Base-by-base conservation (phyloP, 2,888 invertebrate genomes). In the Megastigmus dorsalis region DNA sequence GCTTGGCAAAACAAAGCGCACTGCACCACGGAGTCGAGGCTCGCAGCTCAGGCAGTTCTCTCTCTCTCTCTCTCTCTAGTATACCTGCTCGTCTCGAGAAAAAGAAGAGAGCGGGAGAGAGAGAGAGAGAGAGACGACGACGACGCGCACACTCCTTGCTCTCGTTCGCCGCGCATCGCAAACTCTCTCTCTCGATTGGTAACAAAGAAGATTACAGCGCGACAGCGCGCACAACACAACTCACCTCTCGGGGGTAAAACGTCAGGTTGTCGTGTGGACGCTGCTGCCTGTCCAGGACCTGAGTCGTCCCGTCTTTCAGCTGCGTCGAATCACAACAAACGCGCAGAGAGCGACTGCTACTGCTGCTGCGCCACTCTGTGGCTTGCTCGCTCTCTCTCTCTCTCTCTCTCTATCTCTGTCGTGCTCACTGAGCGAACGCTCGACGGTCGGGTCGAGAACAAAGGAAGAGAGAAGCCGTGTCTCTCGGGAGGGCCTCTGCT, bases 1-100 rank as follows among this genome's bases (percentile, higher is more conserved):
- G 85, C 82, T 85, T 80, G 80, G 80, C 83, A 84, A 85, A 85
- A 85, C 83, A 85, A 85, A 84, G 81, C 81, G 80, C 75, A 76
- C 80, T 65, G 10, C 3, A 48, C 10, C n/a, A 23, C 28, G 28
- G 7, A 41, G 41, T n/a, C n/a, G n/a, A n/a, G n/a, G 41, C 26
- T 59, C 26, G 41, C 41, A n/a, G 23, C 30, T n/a, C 15, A 3
- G 10, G 30, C 36, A 6, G 15, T 7, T 13, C 23, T 36, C 36
- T 18, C 7, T 54, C 33, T 33, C 33, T 33, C 9, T 30, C 33
- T 33, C 18, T 18, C 4, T 54, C 28, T 10, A 20, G 10, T 23
- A 48, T 23, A 5, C n/a, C n/a, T n/a, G n/a, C n/a, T n/a, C n/a
- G n/a, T n/a, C n/a, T n/a, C n/a, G n/a, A n/a, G n/a, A n/a, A n/a